phyloP scores from a whole-genome alignment of 2,888 invertebrate genomes.

The Drosophila quinaria region DNA sequence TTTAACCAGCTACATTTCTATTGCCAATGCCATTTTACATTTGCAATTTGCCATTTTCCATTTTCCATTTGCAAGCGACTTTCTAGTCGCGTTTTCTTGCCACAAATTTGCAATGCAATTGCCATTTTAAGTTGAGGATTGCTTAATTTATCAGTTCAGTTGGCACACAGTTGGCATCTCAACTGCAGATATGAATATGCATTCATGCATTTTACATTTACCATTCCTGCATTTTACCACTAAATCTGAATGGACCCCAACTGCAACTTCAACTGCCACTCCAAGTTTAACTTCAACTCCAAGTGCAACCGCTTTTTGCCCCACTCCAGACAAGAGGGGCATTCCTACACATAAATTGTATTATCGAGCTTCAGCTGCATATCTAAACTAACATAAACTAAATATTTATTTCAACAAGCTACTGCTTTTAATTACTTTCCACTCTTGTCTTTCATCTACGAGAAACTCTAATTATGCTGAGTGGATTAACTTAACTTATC shows the following conservation, averaged over 20 bases:
- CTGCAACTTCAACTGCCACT: constrained; percentile 9
- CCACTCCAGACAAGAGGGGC: constrained; percentile 2
- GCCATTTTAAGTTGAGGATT: constrained; percentile 64
- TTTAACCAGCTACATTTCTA: constrained; percentile 38
- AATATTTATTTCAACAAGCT: constrained; percentile 49
- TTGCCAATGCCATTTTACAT: constrained; percentile 14
- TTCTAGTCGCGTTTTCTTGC: constrained; percentile 59
- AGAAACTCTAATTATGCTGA: constrained; percentile 10
- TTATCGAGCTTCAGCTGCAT: constrained; percentile 44
- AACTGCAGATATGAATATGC: constrained; percentile 52
- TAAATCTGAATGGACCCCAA: constrained; percentile 48
- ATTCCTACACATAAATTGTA: constrained; percentile 45
- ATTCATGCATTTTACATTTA: constrained; percentile 58
- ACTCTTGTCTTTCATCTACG: constrained; percentile 3
- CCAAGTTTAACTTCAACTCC: neutral
- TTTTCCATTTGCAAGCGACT: constrained; percentile 49
- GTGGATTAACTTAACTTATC: constrained; percentile 8
- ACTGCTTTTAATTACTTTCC: constrained; percentile 45
- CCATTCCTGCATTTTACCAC: constrained; percentile 44
- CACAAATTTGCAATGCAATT: constrained; percentile 74
- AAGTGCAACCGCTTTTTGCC: constrained; percentile 1
- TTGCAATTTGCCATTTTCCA: constrained; percentile 7
- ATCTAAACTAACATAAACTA: constrained; percentile 40
- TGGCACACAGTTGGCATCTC: constrained; percentile 73
- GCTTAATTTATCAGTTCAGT: constrained; percentile 76